A percentile compares a stretch with the other conserved stretches of the same genome.
Conservation (phyloP, 2,797 vertebrate species). For the Sebastes oblongus region DNA sequence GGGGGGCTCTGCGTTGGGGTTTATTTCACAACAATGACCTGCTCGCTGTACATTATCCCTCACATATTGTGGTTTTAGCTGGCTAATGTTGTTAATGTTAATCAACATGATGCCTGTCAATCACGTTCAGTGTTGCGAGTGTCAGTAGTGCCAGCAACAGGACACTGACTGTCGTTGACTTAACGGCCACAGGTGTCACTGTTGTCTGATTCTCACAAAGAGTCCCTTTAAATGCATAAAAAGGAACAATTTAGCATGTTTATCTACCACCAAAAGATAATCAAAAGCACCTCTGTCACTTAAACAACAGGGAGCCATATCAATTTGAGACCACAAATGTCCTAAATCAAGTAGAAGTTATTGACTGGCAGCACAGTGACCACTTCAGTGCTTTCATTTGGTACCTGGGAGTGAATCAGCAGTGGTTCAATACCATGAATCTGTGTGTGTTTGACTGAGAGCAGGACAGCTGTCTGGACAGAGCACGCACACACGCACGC, state of each 20-base stretch:
- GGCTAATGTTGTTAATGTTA: too few relatives aligned
- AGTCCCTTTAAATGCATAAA: background rate
- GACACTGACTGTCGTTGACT: too few relatives aligned
- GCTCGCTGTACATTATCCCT: too few relatives aligned
- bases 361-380: constrained; percentile 48
- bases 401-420: constrained; percentile 62
- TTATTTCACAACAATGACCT: too few relatives aligned
- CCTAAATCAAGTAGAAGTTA: constrained; percentile 67
- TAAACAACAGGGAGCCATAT: constrained; percentile 31
- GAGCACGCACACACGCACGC: background rate
- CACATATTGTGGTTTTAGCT: too few relatives aligned
- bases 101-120: too few relatives aligned
- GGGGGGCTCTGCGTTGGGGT: too few relatives aligned
- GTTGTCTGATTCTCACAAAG: background rate
- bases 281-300: constrained; percentile 33
- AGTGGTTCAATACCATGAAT: constrained; percentile 60
- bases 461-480: background rate
- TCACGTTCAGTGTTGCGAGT: too few relatives aligned
- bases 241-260: constrained; percentile 4
- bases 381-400: constrained; percentile 67
- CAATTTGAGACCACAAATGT: constrained; percentile 58
- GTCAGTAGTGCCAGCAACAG: too few relatives aligned
- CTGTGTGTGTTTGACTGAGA: constrained; percentile 11
- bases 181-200: too few relatives aligned
- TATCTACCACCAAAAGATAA: constrained; percentile 1